Conservation (phyloP, 2,797 vertebrate species). For the Syndactyla subalaris region DNA sequence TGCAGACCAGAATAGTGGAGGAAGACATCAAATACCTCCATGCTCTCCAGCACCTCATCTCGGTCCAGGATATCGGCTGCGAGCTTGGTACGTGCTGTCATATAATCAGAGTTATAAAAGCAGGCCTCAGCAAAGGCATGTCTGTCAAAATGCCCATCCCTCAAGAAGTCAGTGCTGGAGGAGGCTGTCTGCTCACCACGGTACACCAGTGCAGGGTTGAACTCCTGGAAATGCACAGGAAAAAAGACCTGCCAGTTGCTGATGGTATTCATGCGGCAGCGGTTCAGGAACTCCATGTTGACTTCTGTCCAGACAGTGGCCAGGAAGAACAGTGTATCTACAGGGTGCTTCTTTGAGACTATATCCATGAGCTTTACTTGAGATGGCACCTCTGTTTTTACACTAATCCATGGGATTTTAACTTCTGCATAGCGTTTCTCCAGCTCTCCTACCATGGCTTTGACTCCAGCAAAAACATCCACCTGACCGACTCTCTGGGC, state of each 20-base stretch:
- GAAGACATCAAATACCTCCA: conserved; percentile 95
- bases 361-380: conserved; percentile 98
- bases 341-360: conserved; percentile 96
- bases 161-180: conserved; percentile 78
- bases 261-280: conserved; percentile 97
- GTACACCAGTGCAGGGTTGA: conserved; percentile 85
- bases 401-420: conserved; percentile 94
- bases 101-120: conserved; percentile 97
- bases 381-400: conserved; percentile 92
- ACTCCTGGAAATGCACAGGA: conserved; percentile 97
- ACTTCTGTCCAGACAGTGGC: conserved; percentile 92
- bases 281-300: conserved; percentile 91
- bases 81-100: conserved; percentile 91
- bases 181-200: conserved; percentile 83
- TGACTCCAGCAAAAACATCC: conserved; percentile 90
- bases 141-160: conserved; percentile 91
- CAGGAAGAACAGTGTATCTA: conserved; percentile 95
- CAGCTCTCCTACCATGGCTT: conserved; percentile 89
- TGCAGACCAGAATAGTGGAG: conserved; percentile 94
- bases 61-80: conserved; percentile 88
- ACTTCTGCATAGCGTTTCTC: conserved; percentile 90
- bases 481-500: conserved; percentile 87
- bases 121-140: conserved; percentile 94
- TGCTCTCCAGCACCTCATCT: conserved; percentile 92
- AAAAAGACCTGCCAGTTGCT: conserved; percentile 98